These are phyloP conservation scores for Sebastes matsubarae DNA, from an alignment of 2,797 vertebrate genomes.

Conservation along the genomic window DNA sequence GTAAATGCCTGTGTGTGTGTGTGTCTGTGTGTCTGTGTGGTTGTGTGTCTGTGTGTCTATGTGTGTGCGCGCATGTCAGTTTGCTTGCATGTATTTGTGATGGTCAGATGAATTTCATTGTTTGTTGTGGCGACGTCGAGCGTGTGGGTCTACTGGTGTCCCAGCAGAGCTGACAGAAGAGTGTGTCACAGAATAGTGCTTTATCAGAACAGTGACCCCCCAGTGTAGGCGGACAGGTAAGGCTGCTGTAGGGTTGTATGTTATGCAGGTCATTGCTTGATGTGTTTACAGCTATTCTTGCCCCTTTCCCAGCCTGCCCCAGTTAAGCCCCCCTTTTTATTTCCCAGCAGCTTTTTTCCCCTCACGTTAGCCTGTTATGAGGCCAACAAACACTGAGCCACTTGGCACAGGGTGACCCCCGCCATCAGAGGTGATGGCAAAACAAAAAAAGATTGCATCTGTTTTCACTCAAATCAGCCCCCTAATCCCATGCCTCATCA, in stretches of 20 bases:
- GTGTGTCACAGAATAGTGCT: conserved; percentile 52
- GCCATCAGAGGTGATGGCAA: conserved; percentile 69
- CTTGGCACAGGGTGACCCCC: conserved; percentile 64
- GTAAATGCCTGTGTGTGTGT: background rate
- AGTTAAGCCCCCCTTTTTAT: conserved; percentile 32
- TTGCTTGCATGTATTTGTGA: conserved; percentile 65
- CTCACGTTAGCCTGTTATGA: conserved; percentile 52
- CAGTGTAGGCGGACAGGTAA: conserved; percentile 55
- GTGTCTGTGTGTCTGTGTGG: conserved; percentile 1
- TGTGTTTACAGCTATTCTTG: conserved; percentile 69
- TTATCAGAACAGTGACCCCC: conserved; percentile 44
- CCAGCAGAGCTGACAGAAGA: conserved; percentile 52
- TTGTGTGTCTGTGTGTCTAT: conserved; percentile 6
- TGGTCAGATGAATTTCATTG: conserved; percentile 59
- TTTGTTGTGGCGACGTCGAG: conserved; percentile 61
- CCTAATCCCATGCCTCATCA: conserved; percentile 50
- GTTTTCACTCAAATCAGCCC: conserved; percentile 59
- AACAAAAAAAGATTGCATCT: conserved; percentile 68
- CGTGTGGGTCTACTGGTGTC: conserved; percentile 51
- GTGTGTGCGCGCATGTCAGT: conserved; percentile 19
- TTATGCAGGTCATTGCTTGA: conserved; percentile 73
- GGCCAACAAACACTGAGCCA: conserved; percentile 56
- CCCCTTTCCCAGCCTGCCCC: conserved; percentile 36
- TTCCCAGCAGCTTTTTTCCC: conserved; percentile 57
- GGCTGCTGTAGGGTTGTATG: conserved; percentile 69